Conservation (phyloP, 2,888 invertebrate genomes). For the Danaus chrysippus region DNA sequence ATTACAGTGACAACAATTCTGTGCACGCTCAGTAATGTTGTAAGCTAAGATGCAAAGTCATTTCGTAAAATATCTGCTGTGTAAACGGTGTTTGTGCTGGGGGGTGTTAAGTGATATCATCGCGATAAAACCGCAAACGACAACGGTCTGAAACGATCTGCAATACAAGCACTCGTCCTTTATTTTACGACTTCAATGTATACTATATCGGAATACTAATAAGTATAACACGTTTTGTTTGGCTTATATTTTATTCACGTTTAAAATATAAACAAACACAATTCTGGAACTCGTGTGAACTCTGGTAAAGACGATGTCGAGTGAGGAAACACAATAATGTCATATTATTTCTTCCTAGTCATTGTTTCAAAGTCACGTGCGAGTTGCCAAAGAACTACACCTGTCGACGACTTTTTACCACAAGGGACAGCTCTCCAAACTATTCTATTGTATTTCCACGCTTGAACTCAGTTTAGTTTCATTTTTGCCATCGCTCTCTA, state of each 20-base stretch:
- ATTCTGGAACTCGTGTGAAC: constrained; percentile 11
- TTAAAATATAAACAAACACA: constrained; percentile 10
- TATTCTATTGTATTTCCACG: constrained; percentile 57
- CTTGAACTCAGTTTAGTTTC: constrained; percentile 49
- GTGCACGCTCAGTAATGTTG: not conserved
- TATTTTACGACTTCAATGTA: constrained; percentile 14
- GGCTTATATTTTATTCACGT: constrained; percentile 4
- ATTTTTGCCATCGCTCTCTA: constrained; percentile 47
- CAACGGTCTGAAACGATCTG: constrained; percentile 10
- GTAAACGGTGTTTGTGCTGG: constrained; percentile 15
- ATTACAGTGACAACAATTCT: not conserved
- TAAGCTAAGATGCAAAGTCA: constrained; percentile 17
- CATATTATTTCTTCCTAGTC: constrained; percentile 28
- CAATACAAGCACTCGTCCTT: constrained; percentile 12
- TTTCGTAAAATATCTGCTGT: constrained; percentile 21
- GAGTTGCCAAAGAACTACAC: constrained; percentile 49
- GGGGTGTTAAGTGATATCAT: constrained; percentile 4
- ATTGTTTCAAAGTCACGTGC: constrained; percentile 64
- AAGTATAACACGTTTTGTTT: constrained; percentile 1
- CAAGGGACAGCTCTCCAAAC: constrained; percentile 54
- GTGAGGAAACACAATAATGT: constrained; percentile 29
- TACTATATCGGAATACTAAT: not conserved
- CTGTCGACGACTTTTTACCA: constrained; percentile 58
- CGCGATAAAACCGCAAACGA: constrained; percentile 15
- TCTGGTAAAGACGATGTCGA: constrained; percentile 19